Evolutionary conservation across 2,797 vertebrate species (phyloP).

Genomic region (Aplochiton taeniatus): DNA sequence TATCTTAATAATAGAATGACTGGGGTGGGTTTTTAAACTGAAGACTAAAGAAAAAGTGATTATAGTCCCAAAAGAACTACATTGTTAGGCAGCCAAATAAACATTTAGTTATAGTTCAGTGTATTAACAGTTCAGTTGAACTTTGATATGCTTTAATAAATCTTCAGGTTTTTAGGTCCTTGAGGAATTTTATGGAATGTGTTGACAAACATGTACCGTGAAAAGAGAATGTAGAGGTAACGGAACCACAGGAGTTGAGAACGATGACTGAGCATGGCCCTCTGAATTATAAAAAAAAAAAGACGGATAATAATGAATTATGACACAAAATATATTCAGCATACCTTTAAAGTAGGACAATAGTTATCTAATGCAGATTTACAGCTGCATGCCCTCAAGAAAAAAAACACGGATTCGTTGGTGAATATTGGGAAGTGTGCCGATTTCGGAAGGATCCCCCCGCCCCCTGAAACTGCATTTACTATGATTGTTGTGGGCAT

Average conservation of each 20-base stretch:
- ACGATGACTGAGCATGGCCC: slow-evolving; percentile 87
- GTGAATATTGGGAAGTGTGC: too few species aligned
- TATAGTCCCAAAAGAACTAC: too few species aligned
- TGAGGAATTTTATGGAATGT: slow-evolving; percentile 80
- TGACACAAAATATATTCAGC: not conserved
- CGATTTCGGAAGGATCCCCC: too few species aligned
- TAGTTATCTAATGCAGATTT: not conserved
- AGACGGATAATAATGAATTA: not conserved
- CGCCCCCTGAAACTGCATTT: too few species aligned
- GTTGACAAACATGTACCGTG: slow-evolving; percentile 92
- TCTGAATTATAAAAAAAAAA: slow-evolving; percentile 67
- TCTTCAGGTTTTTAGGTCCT: slow-evolving; percentile 66
- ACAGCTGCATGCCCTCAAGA: not conserved
- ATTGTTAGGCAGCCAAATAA: not conserved
- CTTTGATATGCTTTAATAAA: slow-evolving; percentile 57
- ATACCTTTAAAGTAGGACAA: too few species aligned
- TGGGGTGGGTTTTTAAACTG: too few species aligned
- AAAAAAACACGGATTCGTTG: too few species aligned
- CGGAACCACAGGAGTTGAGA: slow-evolving; percentile 96
- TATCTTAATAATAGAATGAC: too few species aligned
- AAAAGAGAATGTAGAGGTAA: slow-evolving; percentile 83
- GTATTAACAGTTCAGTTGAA: not conserved
- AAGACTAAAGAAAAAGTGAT: too few species aligned
- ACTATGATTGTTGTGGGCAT: too few species aligned
- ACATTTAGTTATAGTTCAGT: slow-evolving; percentile 14